phyloP scores from a whole-genome alignment of 1,140 invertebrate genomes.

The Odontomachus brunneus region DNA sequence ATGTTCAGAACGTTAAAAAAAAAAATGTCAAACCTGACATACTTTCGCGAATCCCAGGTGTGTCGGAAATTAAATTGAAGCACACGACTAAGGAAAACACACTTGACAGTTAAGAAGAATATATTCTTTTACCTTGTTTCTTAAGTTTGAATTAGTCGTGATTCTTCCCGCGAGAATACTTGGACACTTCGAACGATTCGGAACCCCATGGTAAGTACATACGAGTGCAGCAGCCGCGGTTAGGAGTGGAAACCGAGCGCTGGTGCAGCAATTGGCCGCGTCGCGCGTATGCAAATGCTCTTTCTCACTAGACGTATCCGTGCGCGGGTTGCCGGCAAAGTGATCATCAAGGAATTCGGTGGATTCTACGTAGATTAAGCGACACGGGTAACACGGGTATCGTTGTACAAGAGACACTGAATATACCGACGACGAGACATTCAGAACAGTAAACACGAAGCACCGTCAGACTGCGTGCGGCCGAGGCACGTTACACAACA shows the following conservation, averaged over 20 bases:
- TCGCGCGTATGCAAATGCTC: background rate
- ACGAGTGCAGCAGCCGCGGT: background rate
- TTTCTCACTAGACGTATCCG: background rate
- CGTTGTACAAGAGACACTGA: constrained; percentile 30
- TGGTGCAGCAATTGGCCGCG: background rate
- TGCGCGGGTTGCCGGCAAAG: constrained; percentile 41
- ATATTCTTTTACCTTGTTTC: background rate
- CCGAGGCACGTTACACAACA: constrained; percentile 48
- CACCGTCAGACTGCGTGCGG: constrained; percentile 64
- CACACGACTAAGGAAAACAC: no score
- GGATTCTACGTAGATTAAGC: constrained; percentile 18
- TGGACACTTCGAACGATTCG: background rate
- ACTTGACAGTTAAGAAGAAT: no score
- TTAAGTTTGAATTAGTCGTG: background rate
- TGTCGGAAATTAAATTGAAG: no score
- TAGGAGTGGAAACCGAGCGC: background rate
- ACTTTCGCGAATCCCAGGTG: no score
- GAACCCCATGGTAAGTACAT: background rate
- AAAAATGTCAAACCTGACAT: no score
- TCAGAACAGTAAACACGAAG: constrained; percentile 68
- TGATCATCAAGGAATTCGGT: constrained; percentile 46
- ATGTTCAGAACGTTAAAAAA: no score
- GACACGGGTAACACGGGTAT: constrained; percentile 13
- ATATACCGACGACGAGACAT: constrained; percentile 64
- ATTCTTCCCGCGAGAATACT: background rate